Evolutionary conservation across 2,888 invertebrate species (phyloP), one percentile per base, ranked within the genome.

Genomic region (Adelphocoris suturalis): DNA sequence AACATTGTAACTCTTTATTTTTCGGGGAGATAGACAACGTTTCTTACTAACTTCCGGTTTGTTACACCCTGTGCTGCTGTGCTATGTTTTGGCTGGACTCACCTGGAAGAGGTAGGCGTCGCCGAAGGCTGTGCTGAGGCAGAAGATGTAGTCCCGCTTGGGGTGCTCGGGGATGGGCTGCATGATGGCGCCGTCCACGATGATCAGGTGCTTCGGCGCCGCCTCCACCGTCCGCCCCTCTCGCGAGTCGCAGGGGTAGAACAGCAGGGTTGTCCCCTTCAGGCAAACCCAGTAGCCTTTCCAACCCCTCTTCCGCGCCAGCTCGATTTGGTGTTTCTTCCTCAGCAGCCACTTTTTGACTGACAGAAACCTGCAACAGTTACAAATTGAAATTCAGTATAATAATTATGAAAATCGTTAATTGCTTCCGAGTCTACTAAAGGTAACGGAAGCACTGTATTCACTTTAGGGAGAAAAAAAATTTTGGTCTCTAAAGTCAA

Each of bases 111-210:
- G 95, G 94, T 99, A 99, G 91, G 99, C 99, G 94, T 99, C 99
- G 91, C 99, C 99, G 94, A 99, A 99, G 86, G 98, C 98, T 57
- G 99, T 99, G 94, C 98, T 99, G 92, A 99, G 95, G 93, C 99
- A 99, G 95, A 99, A 99, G 94, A 99, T 98, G 94, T 98, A 97
- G 94, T 99, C 99, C 92, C 99, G 95, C 94, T 99, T 98, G 23
- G 99, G 99, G 94, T 99, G 99, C 94, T 99, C 99, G n/a, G 99
- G 99, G 93, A 99, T 98, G 84, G 99, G 98, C 94, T 99, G 99
- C 97, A 98, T 98, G 94, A 99, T 98, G 92, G 98, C 98, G 90
- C 98, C 98, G 94, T 98, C 98, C 92, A 98, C 98, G 93, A 98
- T 98, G 94, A 98, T 98, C 93, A 98, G 96, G 94, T 98, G 98